Evolutionary conservation across 1,140 invertebrate species (phyloP).

Genomic region (Eupristina koningsbergeri): DNA sequence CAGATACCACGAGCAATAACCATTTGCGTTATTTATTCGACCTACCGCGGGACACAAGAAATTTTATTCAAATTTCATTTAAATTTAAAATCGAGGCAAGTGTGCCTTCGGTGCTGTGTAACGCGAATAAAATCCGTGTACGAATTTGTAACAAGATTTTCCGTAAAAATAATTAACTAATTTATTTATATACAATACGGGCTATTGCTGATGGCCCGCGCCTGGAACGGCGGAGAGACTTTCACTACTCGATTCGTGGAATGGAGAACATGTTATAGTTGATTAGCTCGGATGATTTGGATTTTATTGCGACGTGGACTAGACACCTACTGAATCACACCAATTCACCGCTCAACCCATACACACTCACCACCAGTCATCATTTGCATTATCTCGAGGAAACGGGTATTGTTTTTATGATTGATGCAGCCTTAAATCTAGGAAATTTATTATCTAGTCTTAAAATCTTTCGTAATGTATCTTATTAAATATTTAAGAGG

Average conservation of each 20-base stretch:
- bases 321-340: constrained; percentile 14
- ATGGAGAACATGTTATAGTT: constrained; percentile 25
- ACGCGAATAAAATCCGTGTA: constrained; percentile 16
- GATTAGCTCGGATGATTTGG: constrained; percentile 38
- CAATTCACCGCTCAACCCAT: not conserved
- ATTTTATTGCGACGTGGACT: not conserved
- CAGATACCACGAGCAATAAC: not conserved
- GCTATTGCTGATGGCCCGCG: not conserved
- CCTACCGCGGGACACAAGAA: not conserved
- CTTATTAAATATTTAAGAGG: too few relatives aligned
- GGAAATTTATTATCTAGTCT: not conserved
- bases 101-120: constrained; percentile 9
- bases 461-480: not conserved
- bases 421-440: not conserved
- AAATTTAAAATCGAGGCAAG: not conserved
- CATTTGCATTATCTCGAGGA: not conserved
- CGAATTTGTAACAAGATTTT: constrained; percentile 12
- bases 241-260: constrained; percentile 28
- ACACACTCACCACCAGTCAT: not conserved
- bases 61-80: constrained; percentile 7
- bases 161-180: not conserved
- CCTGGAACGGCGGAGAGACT: not conserved
- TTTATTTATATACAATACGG: constrained; percentile 22
- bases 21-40: not conserved
- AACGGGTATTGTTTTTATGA: not conserved